phyloP scores from a whole-genome alignment of 2,888 invertebrate species.

The Dilophus febrilis region DNA sequence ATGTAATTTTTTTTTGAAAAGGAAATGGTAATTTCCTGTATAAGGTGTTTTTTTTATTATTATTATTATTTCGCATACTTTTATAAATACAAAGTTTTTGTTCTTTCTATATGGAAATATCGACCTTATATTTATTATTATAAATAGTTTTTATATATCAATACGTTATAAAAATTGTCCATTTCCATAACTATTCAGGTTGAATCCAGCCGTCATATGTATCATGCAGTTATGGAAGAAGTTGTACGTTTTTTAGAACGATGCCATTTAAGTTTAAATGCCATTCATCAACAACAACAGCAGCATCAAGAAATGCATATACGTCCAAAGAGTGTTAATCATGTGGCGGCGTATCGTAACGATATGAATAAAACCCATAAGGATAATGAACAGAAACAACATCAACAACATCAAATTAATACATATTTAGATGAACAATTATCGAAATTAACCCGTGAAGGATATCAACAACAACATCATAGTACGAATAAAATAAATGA shows the following conservation, averaged over 20 bases:
- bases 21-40: not conserved
- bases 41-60: slow-evolving; percentile 3
- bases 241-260: slow-evolving; percentile 46
- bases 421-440: slow-evolving; percentile 11
- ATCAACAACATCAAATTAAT: slow-evolving; percentile 1
- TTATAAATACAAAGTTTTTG: no score
- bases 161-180: slow-evolving; percentile 4
- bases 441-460: no score
- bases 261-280: slow-evolving; percentile 36
- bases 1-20: not conserved
- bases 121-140: not conserved
- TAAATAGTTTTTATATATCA: slow-evolving; percentile 2
- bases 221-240: slow-evolving; percentile 49
- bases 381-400: no score
- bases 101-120: no score
- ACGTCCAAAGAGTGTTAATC: slow-evolving; percentile 29
- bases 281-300: slow-evolving; percentile 16
- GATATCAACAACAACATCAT: slow-evolving; percentile 6
- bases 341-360: slow-evolving; percentile 22
- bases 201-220: slow-evolving; percentile 49
- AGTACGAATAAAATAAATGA: no score
- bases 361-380: slow-evolving; percentile 3
- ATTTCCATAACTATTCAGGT: no score
- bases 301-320: slow-evolving; percentile 25
- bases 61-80: not conserved